Conservation (phyloP, 2,113 vertebrate genomes). For the Eurypyga helias region DNA sequence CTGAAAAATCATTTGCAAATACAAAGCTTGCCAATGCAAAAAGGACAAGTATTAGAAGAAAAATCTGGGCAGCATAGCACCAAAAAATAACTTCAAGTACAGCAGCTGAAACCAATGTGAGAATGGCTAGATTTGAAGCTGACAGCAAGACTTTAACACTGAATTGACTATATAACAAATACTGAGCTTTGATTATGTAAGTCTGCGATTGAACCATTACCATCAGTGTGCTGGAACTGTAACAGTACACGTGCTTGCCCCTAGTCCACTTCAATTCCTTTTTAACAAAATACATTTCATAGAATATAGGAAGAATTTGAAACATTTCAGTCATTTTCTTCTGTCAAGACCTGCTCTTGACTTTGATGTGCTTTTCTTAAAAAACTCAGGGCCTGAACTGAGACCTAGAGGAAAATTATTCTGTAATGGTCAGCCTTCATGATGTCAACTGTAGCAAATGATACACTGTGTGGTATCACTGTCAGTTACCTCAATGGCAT, state of each 20-base stretch:
- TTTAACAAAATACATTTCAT: neutral
- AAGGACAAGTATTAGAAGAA: neutral
- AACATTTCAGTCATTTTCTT: neutral
- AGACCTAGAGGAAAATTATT: neutral
- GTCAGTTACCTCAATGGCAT: neutral
- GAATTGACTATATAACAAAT: neutral
- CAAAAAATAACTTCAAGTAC: neutral
- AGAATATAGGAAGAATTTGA: neutral
- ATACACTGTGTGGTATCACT: neutral
- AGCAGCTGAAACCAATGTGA: neutral
- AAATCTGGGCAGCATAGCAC: neutral
- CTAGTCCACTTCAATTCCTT: neutral
- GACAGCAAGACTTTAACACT: neutral
- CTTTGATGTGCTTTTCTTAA: neutral
- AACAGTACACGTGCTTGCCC: fast-evolving
- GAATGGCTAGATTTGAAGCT: neutral
- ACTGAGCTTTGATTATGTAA: neutral
- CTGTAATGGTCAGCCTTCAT: neutral
- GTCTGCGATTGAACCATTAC: neutral
- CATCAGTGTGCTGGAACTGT: neutral
- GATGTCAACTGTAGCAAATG: neutral
- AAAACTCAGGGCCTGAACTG: neutral
- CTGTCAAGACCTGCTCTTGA: neutral
- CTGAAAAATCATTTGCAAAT: neutral
- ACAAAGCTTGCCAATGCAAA: neutral